Conservation (phyloP, 2,888 invertebrate species). For the Eupithecia dodoneata region DNA sequence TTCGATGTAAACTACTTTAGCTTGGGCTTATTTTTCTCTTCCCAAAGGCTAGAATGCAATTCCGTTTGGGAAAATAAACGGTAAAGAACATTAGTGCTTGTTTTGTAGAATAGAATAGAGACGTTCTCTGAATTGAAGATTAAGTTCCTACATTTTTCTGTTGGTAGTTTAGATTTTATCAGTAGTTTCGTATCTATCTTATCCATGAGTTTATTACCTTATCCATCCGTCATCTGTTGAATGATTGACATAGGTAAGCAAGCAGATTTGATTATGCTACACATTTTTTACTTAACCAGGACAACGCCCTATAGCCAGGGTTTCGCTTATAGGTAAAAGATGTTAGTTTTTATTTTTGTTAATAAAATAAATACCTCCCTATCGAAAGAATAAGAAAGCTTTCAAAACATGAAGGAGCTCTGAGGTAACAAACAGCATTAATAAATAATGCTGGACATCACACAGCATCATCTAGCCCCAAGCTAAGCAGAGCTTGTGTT, state of each 20-base stretch:
- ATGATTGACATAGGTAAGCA: not conserved
- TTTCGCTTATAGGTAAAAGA: not conserved
- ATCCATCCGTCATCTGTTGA: not conserved
- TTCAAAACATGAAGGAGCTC: too few species aligned
- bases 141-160: not conserved
- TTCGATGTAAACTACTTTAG: slow-evolving; percentile 33
- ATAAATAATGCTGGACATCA: too few species aligned
- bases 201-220: not conserved
- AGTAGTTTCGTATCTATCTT: not conserved
- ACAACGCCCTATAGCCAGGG: not conserved
- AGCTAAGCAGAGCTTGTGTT: too few species aligned
- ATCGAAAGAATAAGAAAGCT: too few species aligned
- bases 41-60: slow-evolving; percentile 57
- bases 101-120: slow-evolving; percentile 33
- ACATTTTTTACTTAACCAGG: not conserved
- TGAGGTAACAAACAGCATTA: too few species aligned
- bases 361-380: too few species aligned
- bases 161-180: not conserved
- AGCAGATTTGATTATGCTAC: not conserved
- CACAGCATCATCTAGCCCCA: too few species aligned
- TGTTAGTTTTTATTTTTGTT: too few species aligned
- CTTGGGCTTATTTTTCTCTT: slow-evolving; percentile 51
- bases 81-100: slow-evolving; percentile 37
- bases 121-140: slow-evolving; percentile 11
- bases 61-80: slow-evolving; percentile 54